Conservation (phyloP, 1,140 invertebrate genomes). For the Diploscapter pachys region DNA sequence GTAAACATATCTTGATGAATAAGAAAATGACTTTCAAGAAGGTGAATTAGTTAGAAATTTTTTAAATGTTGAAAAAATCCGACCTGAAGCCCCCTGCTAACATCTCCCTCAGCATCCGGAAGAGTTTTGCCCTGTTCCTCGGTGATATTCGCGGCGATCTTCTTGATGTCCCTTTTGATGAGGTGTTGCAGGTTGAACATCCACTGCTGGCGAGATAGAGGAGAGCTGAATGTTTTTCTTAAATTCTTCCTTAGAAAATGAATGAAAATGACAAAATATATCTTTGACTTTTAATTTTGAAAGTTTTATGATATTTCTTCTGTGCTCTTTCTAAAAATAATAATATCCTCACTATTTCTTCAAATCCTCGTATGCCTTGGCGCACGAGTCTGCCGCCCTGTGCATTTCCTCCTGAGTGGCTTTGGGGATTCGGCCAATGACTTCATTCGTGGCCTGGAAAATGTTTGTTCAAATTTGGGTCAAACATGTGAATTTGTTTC, state of each 20-base stretch:
- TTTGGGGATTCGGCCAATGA: slow-evolving; percentile 80
- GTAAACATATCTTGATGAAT: no score
- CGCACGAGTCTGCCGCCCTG: slow-evolving; percentile 78
- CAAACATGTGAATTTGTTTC: no score
- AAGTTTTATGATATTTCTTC: background rate
- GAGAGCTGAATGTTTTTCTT: slow-evolving; percentile 64
- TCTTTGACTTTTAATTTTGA: background rate
- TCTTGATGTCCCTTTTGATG: slow-evolving; percentile 75
- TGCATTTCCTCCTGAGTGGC: slow-evolving; percentile 86
- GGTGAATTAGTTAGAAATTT: no score
- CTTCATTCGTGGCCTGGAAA: slow-evolving; percentile 68
- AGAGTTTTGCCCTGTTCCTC: slow-evolving; percentile 95
- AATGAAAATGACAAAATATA: background rate
- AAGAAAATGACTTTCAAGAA: no score
- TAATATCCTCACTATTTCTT: slow-evolving; percentile 68
- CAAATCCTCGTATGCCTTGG: slow-evolving; percentile 79
- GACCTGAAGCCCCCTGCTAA: slow-evolving; percentile 84
- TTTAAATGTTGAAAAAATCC: slow-evolving; percentile 50
- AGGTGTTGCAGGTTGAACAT: slow-evolving; percentile 87
- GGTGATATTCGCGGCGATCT: slow-evolving; percentile 86
- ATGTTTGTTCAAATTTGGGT: slow-evolving; percentile 20
- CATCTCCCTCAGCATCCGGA: slow-evolving; percentile 94
- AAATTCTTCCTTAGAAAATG: background rate
- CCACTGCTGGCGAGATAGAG: slow-evolving; percentile 85
- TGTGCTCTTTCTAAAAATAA: background rate